phyloP scores from a whole-genome alignment of 2,888 invertebrate species.

The Coelinius sp. region DNA sequence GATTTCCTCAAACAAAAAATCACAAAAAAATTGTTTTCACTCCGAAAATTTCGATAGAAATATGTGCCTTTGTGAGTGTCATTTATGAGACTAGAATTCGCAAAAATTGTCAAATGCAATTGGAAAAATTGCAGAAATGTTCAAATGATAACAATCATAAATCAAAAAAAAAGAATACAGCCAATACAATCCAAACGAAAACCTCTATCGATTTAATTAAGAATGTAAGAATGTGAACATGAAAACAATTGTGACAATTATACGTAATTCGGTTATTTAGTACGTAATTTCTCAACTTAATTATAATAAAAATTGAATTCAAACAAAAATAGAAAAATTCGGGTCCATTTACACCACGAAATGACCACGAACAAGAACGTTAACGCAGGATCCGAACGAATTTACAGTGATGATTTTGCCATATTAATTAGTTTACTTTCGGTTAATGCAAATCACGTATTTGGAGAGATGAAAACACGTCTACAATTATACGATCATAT shows the following conservation, averaged over 20 bases:
- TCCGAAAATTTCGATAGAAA: not conserved
- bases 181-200: not conserved
- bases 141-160: not conserved
- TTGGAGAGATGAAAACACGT: not conserved
- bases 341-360: not conserved
- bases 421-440: slow-evolving; percentile 6
- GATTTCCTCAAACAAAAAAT: not conserved
- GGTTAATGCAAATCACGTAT: too few relatives aligned
- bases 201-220: not conserved
- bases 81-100: not conserved
- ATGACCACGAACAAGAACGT: slow-evolving; percentile 7
- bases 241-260: slow-evolving; percentile 20
- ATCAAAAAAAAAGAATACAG: not conserved
- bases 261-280: slow-evolving; percentile 26
- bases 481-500: not conserved
- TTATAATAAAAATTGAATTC: not conserved
- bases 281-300: slow-evolving; percentile 1
- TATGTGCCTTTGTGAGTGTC: slow-evolving; percentile 27
- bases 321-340: slow-evolving; percentile 1
- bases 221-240: not conserved
- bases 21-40: not conserved
- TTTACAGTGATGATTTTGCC: not conserved
- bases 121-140: not conserved
- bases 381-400: not conserved
- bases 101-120: not conserved